Evolutionary conservation across 2,888 invertebrate species (phyloP).

Genomic region (Drosophila mulleri): DNA sequence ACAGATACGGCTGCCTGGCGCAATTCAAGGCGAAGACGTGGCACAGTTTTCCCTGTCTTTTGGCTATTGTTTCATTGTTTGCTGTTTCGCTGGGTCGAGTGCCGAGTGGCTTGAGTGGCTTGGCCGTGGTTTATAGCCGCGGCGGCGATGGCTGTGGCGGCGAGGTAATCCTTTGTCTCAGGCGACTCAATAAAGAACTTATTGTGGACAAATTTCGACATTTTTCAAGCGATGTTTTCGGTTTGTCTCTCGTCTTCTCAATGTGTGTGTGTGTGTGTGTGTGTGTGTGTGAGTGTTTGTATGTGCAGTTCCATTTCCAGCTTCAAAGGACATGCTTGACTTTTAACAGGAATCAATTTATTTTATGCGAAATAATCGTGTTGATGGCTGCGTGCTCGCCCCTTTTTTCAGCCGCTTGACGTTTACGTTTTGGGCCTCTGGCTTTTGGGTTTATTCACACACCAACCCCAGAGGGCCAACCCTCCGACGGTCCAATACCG

Average conservation of each 20-base stretch:
- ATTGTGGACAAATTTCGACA: slow-evolving; percentile 83
- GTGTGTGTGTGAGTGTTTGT: slow-evolving; percentile 21
- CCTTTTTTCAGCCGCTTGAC: slow-evolving; percentile 73
- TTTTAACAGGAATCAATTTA: slow-evolving; percentile 84
- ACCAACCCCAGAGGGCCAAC: slow-evolving; percentile 64
- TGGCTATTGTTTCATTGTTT: slow-evolving; percentile 61
- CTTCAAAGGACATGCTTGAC: slow-evolving; percentile 76
- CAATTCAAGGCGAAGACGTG: slow-evolving; percentile 67
- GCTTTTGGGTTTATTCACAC: slow-evolving; percentile 46
- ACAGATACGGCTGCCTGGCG: slow-evolving; percentile 54
- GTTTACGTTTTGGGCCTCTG: slow-evolving; percentile 47
- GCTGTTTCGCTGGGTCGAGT: slow-evolving; percentile 56
- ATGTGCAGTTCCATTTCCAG: slow-evolving; percentile 34
- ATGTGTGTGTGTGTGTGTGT: slow-evolving; percentile 23
- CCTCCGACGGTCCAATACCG: slow-evolving; percentile 47
- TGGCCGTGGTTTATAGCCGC: slow-evolving; percentile 71
- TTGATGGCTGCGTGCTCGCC: slow-evolving; percentile 84
- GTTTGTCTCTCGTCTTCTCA: slow-evolving; percentile 44
- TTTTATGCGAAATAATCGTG: slow-evolving; percentile 84
- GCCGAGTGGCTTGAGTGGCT: slow-evolving; percentile 30
- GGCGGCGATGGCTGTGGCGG: slow-evolving; percentile 40
- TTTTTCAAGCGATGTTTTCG: slow-evolving; percentile 71
- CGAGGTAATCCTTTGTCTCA: slow-evolving; percentile 72
- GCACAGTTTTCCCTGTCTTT: slow-evolving; percentile 65
- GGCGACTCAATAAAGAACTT: slow-evolving; percentile 80